Conservation (phyloP, 1,140 invertebrate genomes). For the Drosophila asahinai region DNA sequence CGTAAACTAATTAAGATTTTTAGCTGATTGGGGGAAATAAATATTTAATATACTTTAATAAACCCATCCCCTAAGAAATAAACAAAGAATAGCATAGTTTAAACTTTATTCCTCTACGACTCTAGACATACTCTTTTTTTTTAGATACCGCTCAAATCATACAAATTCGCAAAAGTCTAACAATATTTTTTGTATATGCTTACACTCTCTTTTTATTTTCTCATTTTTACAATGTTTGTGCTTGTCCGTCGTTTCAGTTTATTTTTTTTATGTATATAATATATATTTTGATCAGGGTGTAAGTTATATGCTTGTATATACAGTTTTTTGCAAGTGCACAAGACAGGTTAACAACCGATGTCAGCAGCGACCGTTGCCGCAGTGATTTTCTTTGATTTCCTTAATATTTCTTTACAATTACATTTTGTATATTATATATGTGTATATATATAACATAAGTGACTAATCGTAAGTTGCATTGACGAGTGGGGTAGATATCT, state of each 20-base stretch:
- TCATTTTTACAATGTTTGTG: conserved; percentile 36
- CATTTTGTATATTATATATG: conserved; percentile 28
- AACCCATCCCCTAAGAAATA: not conserved
- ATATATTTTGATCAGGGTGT: conserved; percentile 36
- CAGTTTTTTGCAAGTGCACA: conserved; percentile 63
- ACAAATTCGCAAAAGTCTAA: conserved; percentile 48
- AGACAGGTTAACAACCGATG: conserved; percentile 68
- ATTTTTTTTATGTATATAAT: conserved; percentile 19
- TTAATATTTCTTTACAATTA: conserved; percentile 51
- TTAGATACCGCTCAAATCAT: conserved; percentile 36
- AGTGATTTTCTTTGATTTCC: conserved; percentile 30
- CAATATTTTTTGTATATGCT: conserved; percentile 34
- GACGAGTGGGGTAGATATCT: conserved; percentile 33
- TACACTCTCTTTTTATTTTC: conserved; percentile 5
- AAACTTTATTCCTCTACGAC: conserved; percentile 37
- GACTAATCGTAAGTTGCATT: conserved; percentile 65
- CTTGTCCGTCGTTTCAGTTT: conserved; percentile 25
- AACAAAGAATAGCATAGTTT: conserved; percentile 24
- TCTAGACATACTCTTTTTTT: conserved; percentile 6
- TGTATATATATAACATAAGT: conserved; percentile 52
- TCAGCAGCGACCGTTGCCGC: conserved; percentile 47
- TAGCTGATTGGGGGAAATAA: not conserved
- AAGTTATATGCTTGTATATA: conserved; percentile 53
- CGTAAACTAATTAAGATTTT: not conserved
- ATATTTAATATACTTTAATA: no score